A percentile compares a stretch with the other conserved stretches of the same genome.
These are phyloP conservation scores for Bostrychus sinensis DNA, from an alignment of 2,113 vertebrate species.

Conservation along the genomic window DNA sequence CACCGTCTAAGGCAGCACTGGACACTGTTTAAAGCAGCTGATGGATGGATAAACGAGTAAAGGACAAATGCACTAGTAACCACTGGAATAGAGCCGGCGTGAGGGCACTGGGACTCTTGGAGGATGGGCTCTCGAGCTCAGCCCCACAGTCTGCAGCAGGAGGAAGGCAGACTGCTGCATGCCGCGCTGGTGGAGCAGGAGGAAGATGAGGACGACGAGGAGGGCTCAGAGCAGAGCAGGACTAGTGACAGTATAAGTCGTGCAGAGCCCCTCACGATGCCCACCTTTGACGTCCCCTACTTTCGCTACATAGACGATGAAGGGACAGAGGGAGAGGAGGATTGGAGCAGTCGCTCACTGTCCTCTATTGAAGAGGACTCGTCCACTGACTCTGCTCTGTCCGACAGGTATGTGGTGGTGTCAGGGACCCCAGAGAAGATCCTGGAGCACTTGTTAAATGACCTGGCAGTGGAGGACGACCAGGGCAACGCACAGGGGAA, in stretches of 20 bases:
- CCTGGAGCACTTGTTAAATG: slow-evolving; percentile 91
- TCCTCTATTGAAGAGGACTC: slow-evolving; percentile 93
- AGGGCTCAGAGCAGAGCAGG: slow-evolving; percentile 65
- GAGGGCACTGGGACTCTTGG: slow-evolving; percentile 56
- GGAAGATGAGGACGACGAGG: slow-evolving; percentile 79
- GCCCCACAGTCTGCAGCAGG: slow-evolving; percentile 77
- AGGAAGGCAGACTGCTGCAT: slow-evolving; percentile 79
- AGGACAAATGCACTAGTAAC: slow-evolving; percentile 68
- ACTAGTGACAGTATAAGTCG: slow-evolving; percentile 60
- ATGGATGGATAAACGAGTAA: slow-evolving; percentile 48
- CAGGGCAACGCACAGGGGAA: slow-evolving; percentile 73
- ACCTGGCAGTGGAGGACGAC: slow-evolving; percentile 87
- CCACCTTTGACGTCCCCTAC: slow-evolving; percentile 97
- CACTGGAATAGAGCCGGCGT: slow-evolving; percentile 64
- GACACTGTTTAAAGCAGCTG: slow-evolving; percentile 39
- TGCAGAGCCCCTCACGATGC: slow-evolving; percentile 81
- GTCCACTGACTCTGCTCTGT: slow-evolving; percentile 85
- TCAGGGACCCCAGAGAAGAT: slow-evolving; percentile 95
- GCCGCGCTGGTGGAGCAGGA: slow-evolving; percentile 83
- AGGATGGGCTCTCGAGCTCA: slow-evolving; percentile 87
- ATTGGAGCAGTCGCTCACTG: slow-evolving; percentile 90
- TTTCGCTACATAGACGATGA: slow-evolving; percentile 98
- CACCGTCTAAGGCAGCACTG: slow-evolving; percentile 41
- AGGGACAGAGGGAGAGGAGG: slow-evolving; percentile 80
- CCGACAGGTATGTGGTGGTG: slow-evolving; percentile 92